Evolutionary conservation across 2,888 invertebrate genomes (phyloP), one percentile per base, ranked within the genome.

Genomic region (Lithosia quadra): DNA sequence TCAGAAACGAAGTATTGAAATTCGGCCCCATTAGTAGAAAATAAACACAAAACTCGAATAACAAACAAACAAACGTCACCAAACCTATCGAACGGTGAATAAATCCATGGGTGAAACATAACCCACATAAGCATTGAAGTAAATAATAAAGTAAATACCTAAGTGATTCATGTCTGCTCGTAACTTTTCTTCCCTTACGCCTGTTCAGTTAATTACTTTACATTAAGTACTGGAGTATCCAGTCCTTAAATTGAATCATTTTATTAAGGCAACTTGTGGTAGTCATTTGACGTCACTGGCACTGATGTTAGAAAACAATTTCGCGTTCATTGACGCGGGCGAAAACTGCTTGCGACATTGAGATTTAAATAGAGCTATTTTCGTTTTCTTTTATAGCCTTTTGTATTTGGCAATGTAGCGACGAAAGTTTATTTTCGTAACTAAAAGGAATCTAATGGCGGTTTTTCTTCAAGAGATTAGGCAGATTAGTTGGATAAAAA

Each of bases 111-210:
- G n/a, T 9, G 8, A 28, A 56, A n/a, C n/a, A 58, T 58, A 24
- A 59, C 10, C 43, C 13, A 39, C 43, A 62, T 4, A 13, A 34
- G n/a, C 55, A 62, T 43, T 15, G 36, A 65, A 49, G 49, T 49
- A 49, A 49, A 49, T n/a, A 49, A 49, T 49, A n/a, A 49, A 61
- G 58, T 63, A 67, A 67, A 59, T 57, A 69, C 28, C 22, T 18
- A 60, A 67, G 49, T 72, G 68, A 78, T 74, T 74, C 72, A 78
- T 28, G 34, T 64, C 43, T n/a, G n/a, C 34, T 70, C 28, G 34
- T 71, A 11, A 63, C 13, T 76, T 43, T 21, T 74, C 67, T 21
- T 55, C 28, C 39, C 55, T 59, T 55, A 69, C 58, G 56, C 33
- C 10, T n/a, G 62, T 62, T 65, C 28, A n/a, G 10, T 56, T 68